A percentile compares a stretch with the other conserved stretches of the same genome.
Conservation (phyloP, 1,140 invertebrate species). For the Megalopta genalis region DNA sequence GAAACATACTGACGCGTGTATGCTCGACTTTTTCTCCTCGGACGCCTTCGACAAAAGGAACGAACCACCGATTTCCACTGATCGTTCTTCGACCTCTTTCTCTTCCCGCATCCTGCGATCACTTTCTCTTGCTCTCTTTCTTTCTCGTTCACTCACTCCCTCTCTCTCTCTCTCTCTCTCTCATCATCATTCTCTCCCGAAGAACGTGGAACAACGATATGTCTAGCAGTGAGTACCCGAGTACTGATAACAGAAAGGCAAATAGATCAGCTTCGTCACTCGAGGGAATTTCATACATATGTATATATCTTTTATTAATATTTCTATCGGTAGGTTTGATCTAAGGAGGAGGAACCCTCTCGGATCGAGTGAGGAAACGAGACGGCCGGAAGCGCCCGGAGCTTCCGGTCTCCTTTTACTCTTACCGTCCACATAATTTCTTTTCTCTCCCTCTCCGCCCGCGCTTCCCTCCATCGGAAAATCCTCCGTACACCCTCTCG, state of each 20-base stretch:
- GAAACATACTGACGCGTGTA: slow-evolving; percentile 6
- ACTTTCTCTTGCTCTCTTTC: no score
- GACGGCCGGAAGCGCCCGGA: neutral
- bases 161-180: neutral
- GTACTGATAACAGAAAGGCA: slow-evolving; percentile 31
- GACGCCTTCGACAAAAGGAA: slow-evolving; percentile 50
- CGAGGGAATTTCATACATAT: slow-evolving; percentile 1
- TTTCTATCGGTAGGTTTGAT: neutral
- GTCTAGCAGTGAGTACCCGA: slow-evolving; percentile 23
- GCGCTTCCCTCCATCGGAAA: no score
- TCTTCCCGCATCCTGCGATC: slow-evolving; percentile 1
- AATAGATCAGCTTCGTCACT: slow-evolving; percentile 1
- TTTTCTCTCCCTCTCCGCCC: neutral
- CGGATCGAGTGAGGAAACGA: slow-evolving; percentile 1
- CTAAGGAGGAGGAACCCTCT: neutral
- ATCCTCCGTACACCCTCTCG: no score
- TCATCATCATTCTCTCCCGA: neutral
- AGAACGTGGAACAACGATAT: slow-evolving; percentile 34
- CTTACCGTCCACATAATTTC: neutral
- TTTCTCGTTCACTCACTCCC: neutral
- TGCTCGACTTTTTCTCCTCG: slow-evolving; percentile 23
- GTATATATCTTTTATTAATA: neutral
- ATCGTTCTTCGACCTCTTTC: slow-evolving; percentile 18
- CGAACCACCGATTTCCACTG: slow-evolving; percentile 53
- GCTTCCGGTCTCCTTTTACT: neutral